Evolutionary conservation across 1,140 invertebrate genomes (phyloP), one percentile per base, ranked within the genome.

Genomic region (Listronotus bonariensis): DNA sequence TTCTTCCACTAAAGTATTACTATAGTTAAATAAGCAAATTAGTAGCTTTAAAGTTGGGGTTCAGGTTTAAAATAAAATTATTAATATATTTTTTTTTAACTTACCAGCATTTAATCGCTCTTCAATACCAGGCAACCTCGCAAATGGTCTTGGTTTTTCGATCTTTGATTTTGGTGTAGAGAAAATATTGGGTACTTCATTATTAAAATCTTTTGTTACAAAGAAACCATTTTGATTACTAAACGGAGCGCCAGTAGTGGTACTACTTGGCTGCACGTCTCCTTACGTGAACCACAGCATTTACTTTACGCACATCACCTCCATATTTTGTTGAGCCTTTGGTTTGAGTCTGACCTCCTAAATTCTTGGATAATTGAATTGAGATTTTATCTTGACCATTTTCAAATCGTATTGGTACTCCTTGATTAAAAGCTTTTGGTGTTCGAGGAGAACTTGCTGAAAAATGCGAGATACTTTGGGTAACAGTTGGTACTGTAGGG

Each of bases 71-170:
- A n/a, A n/a, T n/a, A n/a, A n/a, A n/a, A n/a, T n/a, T n/a, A n/a
- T n/a, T n/a, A n/a, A n/a, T n/a, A n/a, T n/a, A n/a, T n/a, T 15
- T 26, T 41, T 12, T 43, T 43, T 3, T 43, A 15, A 18, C 18
- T 6, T 48, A 55, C 53, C 53, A 4, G 36, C n/a, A 20, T 41
- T 55, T 17, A 42, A 12, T 20, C 17, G 17, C n/a, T 55, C 15
- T 43, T 18, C 53, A 43, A 42, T 41, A n/a, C 42, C 31, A 18
- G 18, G 17, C 38, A 6, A 38, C 17, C 49, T 60, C 15, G 48
- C 11, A 49, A 69, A 73, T 66, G 70, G 72, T 61, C 42, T 75
- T 65, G 59, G 74, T 71, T 55, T 73, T 52, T 63, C 41, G 18
- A 72, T 75, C 31, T 68, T 67, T 10, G 62, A 58, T 17, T 57